Evolutionary conservation across 2,888 invertebrate species (phyloP), one percentile per base, ranked within the genome.

Genomic region (Orthosia gracilis): DNA sequence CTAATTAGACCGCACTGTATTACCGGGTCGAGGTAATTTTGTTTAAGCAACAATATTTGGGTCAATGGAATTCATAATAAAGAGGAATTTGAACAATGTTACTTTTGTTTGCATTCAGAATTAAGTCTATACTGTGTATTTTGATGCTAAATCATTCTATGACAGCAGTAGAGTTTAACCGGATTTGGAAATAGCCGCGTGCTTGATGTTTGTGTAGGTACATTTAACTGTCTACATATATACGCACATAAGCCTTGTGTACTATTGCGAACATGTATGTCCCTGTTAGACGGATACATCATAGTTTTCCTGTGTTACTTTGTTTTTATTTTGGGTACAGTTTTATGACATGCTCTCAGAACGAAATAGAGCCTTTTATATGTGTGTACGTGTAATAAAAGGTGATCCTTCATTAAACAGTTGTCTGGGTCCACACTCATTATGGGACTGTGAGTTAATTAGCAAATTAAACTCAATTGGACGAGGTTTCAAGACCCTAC

Each of bases 381-480:
- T 73, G 69, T 55, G 69, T 73, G 72, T 82, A 83, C 78, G 79
- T 75, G 79, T 81, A 71, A 86, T 87, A 83, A 85, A 79, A 74
- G 65, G 76, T 68, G 63, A 73, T 74, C 62, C 73, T 74, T 75
- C 75, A 74, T 80, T 86, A 84, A 86, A 75, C 73, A 73, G 50
- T 64, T 76, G 86, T 87, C 79, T 81, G 76, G 70, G 66, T 83
- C 85, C 80, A 76, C 85, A 84, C 85, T 86, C 87, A 86, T 87
- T 84, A 83, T 78, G 89, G 84, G 87, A 82, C 87, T 81, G 81
- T 80, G 79, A 84, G 86, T 86, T 89, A 89, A 91, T 91, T 91
- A 87, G 86, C 85, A 89, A 92, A 92, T 91, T 89, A 91, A 91
- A 89, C 89, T 84, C 89, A 88, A 89, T 87, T 87, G 82, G 87